Conservation (phyloP, 2,113 vertebrate species). For the Sturnira hondurensis region DNA sequence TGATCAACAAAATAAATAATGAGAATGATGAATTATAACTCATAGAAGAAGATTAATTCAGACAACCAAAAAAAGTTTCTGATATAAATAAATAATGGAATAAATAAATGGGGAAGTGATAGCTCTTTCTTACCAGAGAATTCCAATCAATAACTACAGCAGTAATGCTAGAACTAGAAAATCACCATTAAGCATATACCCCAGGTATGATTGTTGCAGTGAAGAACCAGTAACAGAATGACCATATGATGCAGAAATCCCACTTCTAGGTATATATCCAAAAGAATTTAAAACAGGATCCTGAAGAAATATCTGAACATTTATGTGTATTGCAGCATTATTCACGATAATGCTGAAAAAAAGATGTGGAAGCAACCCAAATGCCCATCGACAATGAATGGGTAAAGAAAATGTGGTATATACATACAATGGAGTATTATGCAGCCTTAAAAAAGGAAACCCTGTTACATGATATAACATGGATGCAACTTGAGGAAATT, state of each 20-base stretch:
- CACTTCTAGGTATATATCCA: neutral
- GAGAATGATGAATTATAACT: neutral
- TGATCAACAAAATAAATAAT: slow-evolving; percentile 32
- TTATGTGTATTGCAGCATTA: neutral
- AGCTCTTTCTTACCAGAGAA: slow-evolving; percentile 12
- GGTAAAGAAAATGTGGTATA: slow-evolving; percentile 3
- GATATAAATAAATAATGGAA: neutral
- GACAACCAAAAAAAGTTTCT: too few species aligned
- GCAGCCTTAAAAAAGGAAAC: neutral
- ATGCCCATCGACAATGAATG: neutral
- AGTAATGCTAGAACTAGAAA: neutral
- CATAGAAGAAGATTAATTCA: neutral
- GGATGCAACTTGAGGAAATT: neutral
- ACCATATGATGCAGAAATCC: neutral
- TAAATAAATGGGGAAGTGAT: slow-evolving; percentile 1
- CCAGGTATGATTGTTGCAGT: neutral
- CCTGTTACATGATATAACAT: neutral
- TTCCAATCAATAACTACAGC: neutral
- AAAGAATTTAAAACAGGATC: slow-evolving; percentile 30
- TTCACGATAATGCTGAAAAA: too few species aligned
- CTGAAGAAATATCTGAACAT: neutral
- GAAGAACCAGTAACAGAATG: neutral
- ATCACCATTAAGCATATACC: neutral
- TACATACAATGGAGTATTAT: neutral
- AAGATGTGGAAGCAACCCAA: neutral